Evolutionary conservation across 2,113 vertebrate species (phyloP), one percentile per base, ranked within the genome.

Genomic region (Meleagris gallopavo): DNA sequence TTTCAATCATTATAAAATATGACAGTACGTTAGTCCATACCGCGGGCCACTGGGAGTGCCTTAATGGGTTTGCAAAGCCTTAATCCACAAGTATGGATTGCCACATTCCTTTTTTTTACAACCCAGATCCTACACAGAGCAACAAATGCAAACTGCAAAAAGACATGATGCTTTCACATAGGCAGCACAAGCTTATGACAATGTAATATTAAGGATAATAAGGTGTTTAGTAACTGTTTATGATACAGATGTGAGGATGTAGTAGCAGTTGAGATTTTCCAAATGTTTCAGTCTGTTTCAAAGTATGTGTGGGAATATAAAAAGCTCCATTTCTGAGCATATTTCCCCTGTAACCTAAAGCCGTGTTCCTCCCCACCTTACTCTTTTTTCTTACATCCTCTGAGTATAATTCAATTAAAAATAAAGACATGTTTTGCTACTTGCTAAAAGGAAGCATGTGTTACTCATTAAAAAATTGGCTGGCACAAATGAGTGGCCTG

Each of bases 341-440:
- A 80, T 65, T 96, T 93, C 57, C 60, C 60, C 36, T 90, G 75
- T 83, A 95, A 89, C 75, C 32, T 72, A 80, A 95, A 80, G 62
- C 78, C 11, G 10, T 36, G 55, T 74, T 89, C 65, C 82, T 75
- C 87, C 72, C 72, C 55, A 89, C 43, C 46, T 94, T 90, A 71
- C 27, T 97, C 48, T 73, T 86, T 95, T 77, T 90, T 60, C 58
- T 70, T 85, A 58, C 41, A 88, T 89, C 84, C 79, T 91, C 65
- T 74, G 69, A 96, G 52, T 74, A 86, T 94, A 96, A 96, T 97
- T 93, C 72, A 94, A 95, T 96, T 95, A 94, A 77, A 91, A 83
- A 85, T 89, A 89, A 90, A 89, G 82, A 67, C 22, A 83, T 87
- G 60, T 95, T 95, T 96, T 95, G 67, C 69, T 94, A 74, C 71